Conservation (phyloP, 2,113 vertebrate genomes). For the Euleptes europaea region DNA sequence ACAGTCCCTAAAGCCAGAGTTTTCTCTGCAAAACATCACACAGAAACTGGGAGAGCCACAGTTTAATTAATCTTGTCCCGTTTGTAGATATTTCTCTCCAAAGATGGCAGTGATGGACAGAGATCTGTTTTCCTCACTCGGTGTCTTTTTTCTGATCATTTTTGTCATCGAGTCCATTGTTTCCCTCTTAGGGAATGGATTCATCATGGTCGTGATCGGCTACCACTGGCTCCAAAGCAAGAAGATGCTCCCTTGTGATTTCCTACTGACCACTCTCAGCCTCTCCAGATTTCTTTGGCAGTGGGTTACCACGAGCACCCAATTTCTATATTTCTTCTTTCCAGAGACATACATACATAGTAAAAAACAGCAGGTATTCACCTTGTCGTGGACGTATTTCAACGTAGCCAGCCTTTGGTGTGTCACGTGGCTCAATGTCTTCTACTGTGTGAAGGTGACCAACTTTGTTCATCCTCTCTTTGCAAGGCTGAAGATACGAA, state of each 20-base stretch:
- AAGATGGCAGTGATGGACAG: neutral
- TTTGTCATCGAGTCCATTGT: neutral
- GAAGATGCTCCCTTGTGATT: neutral
- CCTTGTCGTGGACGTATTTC: slow-evolving; percentile 8
- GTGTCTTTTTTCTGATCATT: neutral
- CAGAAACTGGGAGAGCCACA: neutral
- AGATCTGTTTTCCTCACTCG: neutral
- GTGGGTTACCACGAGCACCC: too few species aligned
- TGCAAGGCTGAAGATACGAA: slow-evolving; percentile 36
- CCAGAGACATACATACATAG: rapidly evolving
- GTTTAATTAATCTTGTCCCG: too few species aligned
- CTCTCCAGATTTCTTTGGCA: slow-evolving; percentile 20
- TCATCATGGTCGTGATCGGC: neutral
- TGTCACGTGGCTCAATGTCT: too few species aligned
- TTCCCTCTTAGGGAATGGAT: too few species aligned
- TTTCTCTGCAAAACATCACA: neutral
- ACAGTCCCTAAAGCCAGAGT: too few species aligned
- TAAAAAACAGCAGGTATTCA: rapidly evolving
- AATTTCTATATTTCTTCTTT: neutral
- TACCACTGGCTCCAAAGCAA: neutral
- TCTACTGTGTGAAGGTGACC: slow-evolving; percentile 41
- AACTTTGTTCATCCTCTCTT: slow-evolving; percentile 26
- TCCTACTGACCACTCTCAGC: slow-evolving; percentile 10
- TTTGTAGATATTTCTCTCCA: too few species aligned
- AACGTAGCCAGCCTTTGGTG: neutral